Evolutionary conservation across 2,888 invertebrate genomes (phyloP).

Genomic region (Ornithoptera alexandrae): DNA sequence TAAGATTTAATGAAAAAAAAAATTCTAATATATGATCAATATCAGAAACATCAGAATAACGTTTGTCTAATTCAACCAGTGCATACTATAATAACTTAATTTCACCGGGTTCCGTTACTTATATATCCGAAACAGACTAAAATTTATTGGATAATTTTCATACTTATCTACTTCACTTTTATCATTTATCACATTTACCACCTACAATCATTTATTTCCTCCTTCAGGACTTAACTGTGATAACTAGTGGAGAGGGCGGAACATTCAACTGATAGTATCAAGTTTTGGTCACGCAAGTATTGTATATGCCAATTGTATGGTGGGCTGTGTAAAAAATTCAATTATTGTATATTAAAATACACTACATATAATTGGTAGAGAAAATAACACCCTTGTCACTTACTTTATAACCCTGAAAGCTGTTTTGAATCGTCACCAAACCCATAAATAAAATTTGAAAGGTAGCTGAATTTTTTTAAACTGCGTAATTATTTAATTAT

Average conservation of each 20-base stretch:
- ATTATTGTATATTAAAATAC: neutral
- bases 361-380: too few relatives aligned
- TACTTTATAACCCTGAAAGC: too few relatives aligned
- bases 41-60: too few relatives aligned
- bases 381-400: too few relatives aligned
- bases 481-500: too few relatives aligned
- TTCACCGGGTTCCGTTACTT: neutral
- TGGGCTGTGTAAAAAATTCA: slow-evolving; percentile 1
- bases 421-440: too few relatives aligned
- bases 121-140: neutral
- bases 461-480: too few relatives aligned
- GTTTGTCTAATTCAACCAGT: neutral
- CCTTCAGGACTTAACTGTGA: slow-evolving; percentile 7
- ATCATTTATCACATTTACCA: slow-evolving; percentile 4
- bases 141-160: neutral
- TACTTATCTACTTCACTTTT: neutral
- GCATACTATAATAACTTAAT: neutral
- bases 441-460: too few relatives aligned
- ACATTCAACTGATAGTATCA: slow-evolving; percentile 17
- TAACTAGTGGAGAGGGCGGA: slow-evolving; percentile 16
- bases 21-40: too few relatives aligned
- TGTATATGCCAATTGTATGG: slow-evolving; percentile 12
- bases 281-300: slow-evolving; percentile 16
- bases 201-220: slow-evolving; percentile 22
- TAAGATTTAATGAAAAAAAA: too few relatives aligned